These are phyloP conservation scores for Acanthisitta chloris DNA, from an alignment of 2,113 vertebrate genomes.

Conservation along the genomic window DNA sequence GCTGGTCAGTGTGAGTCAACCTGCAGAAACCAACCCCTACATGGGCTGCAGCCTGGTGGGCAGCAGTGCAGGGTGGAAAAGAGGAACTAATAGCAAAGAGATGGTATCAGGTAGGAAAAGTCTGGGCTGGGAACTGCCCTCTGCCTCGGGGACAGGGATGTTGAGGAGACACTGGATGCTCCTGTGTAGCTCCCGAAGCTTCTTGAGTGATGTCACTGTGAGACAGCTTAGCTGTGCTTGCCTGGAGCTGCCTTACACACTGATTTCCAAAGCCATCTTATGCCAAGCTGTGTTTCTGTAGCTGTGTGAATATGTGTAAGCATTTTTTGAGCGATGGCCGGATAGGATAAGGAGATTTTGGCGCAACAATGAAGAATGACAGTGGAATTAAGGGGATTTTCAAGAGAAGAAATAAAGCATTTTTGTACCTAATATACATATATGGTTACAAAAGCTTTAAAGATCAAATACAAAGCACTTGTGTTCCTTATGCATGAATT, in stretches of 20 bases:
- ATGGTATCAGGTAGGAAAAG: neutral
- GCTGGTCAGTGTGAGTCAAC: neutral
- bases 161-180: neutral
- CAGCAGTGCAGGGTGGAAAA: neutral
- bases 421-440: neutral
- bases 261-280: neutral
- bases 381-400: constrained; percentile 37
- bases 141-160: neutral
- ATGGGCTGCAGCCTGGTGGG: neutral
- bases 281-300: neutral
- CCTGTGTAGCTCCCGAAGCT: neutral
- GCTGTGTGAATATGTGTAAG: neutral
- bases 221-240: neutral
- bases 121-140: neutral
- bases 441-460: neutral
- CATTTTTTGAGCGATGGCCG: neutral
- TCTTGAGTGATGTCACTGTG: neutral
- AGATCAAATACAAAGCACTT: neutral
- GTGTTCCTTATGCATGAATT: neutral
- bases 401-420: neutral
- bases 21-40: neutral
- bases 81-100: neutral
- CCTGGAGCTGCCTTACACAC: neutral
- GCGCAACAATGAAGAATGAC: neutral
- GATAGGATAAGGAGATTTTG: constrained; percentile 5